Evolutionary conservation across 1,140 invertebrate species (phyloP).

Genomic region (Cataglyphis hispanica): DNA sequence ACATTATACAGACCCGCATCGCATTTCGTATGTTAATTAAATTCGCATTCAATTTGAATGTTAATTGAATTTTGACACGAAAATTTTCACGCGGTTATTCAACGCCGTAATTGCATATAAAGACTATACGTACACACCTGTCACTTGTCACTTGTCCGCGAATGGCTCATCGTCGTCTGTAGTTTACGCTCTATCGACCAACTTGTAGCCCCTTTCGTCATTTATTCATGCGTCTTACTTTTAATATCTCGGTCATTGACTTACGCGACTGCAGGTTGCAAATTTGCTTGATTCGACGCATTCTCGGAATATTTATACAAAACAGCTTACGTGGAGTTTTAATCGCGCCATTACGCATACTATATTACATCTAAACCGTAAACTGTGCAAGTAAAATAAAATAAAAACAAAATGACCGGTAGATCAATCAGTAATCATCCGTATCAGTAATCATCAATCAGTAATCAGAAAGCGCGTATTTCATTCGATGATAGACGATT

Average conservation of each 20-base stretch:
- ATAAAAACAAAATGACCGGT: neutral
- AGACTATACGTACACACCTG: neutral
- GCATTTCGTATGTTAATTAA: constrained; percentile 3
- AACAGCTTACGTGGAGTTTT: neutral
- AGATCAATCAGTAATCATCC: neutral
- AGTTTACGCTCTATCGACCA: constrained; percentile 52
- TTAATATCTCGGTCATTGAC: constrained; percentile 54
- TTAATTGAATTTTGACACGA: neutral
- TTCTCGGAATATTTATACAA: too few relatives aligned
- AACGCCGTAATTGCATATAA: neutral
- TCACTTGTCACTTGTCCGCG: constrained; percentile 19
- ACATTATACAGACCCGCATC: neutral
- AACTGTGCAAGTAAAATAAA: neutral
- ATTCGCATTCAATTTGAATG: neutral
- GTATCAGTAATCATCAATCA: neutral
- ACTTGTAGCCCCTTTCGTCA: constrained; percentile 45
- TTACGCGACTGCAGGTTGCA: neutral
- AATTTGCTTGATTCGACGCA: neutral
- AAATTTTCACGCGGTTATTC: neutral
- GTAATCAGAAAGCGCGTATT: neutral
- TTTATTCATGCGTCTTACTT: constrained; percentile 52
- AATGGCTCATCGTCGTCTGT: constrained; percentile 36
- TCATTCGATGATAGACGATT: constrained; percentile 31
- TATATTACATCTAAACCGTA: neutral
- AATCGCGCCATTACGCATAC: neutral